Evolutionary conservation across 2,113 vertebrate genomes (phyloP).

Genomic region (Mohoua ochrocephala): DNA sequence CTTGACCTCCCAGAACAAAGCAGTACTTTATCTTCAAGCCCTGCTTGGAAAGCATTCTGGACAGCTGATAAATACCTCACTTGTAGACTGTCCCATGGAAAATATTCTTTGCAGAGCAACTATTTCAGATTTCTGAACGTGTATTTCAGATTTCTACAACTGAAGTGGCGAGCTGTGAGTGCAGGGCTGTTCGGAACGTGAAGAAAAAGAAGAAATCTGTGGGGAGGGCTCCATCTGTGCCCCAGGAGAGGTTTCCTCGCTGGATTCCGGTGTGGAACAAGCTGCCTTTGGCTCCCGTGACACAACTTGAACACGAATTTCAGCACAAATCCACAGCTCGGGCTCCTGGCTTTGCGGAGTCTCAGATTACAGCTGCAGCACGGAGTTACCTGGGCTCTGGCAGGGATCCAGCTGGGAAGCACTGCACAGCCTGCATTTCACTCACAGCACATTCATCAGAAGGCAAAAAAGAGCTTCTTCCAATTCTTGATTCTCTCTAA

Average conservation of each 20-base stretch:
- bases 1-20: conserved; percentile 38
- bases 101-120: neutral
- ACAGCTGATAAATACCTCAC: conserved; percentile 17
- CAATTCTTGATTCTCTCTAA: too few species aligned
- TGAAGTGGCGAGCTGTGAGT: neutral
- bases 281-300: neutral
- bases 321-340: neutral
- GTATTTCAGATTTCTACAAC: neutral
- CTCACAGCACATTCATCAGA: neutral
- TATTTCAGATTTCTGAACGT: neutral
- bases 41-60: neutral
- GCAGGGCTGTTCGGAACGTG: fast-evolving
- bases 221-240: neutral
- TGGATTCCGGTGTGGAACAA: neutral
- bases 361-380: neutral
- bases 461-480: neutral
- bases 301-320: neutral
- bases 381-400: neutral
- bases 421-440: neutral
- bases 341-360: neutral
- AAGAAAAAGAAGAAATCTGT: neutral
- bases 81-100: neutral
- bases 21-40: neutral
- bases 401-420: neutral
- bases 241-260: neutral